These are phyloP conservation scores for Drosophila pectinifera DNA, from an alignment of 1,140 invertebrate genomes.

Conservation along the genomic window DNA sequence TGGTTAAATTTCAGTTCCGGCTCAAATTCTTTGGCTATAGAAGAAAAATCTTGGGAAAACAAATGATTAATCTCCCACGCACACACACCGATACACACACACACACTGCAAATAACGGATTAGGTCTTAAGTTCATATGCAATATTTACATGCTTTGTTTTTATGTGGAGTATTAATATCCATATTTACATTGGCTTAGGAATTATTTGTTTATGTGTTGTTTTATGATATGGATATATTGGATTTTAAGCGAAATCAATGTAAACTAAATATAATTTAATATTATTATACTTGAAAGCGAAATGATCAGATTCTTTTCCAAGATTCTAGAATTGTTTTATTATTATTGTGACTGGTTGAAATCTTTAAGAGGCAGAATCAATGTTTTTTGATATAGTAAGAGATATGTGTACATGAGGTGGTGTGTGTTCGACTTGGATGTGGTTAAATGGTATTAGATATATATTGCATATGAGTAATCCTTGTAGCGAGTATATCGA, in stretches of 20 bases:
- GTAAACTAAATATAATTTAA: too few species aligned
- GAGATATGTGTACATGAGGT: conserved; percentile 5
- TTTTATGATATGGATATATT: conserved; percentile 23
- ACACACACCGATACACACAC: conserved; percentile 22
- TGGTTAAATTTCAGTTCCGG: conserved; percentile 31
- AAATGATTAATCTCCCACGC: conserved; percentile 33
- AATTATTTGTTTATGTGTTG: background rate
- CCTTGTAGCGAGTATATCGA: conserved; percentile 79
- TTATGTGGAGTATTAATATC: background rate
- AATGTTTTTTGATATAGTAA: background rate
- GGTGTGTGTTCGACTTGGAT: conserved; percentile 24
- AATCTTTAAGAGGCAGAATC: background rate
- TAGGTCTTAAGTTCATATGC: conserved; percentile 52
- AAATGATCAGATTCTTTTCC: background rate
- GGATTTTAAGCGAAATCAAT: background rate
- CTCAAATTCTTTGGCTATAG: conserved; percentile 27
- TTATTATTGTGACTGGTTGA: too few species aligned
- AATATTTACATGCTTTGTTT: conserved; percentile 63
- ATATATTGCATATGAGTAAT: conserved; percentile 63
- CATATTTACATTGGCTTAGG: background rate
- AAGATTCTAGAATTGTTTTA: too few species aligned
- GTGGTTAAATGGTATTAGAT: conserved; percentile 9
- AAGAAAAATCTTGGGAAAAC: conserved; percentile 31
- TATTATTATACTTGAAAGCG: background rate
- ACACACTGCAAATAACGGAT: conserved; percentile 17